These are phyloP conservation scores for Syndactyla subalaris DNA, from an alignment of 2,797 vertebrate species.

Conservation along the genomic window DNA sequence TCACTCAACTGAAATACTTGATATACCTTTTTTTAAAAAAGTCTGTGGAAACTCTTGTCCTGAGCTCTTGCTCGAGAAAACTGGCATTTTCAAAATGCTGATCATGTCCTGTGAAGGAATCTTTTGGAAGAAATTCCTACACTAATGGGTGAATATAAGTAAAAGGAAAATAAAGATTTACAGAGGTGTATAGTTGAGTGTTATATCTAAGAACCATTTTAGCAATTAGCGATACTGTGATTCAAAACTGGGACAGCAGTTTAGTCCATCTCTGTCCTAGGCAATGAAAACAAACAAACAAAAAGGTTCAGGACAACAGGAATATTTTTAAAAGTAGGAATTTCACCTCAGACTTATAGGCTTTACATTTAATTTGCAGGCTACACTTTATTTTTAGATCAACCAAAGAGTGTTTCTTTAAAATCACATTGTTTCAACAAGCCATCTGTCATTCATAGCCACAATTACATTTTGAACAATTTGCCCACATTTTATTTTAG, in stretches of 20 bases:
- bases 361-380: neutral
- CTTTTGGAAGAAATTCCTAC: neutral
- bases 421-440: slow-evolving; percentile 37
- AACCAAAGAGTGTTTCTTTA: neutral
- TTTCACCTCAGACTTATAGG: neutral
- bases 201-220: neutral
- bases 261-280: neutral
- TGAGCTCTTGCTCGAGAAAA: neutral
- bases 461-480: slow-evolving; percentile 25
- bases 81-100: neutral
- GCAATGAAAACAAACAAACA: neutral
- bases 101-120: neutral
- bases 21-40: neutral
- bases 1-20: neutral
- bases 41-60: neutral
- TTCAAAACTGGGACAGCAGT: neutral
- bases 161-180: neutral
- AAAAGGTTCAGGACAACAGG: neutral
- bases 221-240: neutral
- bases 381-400: neutral
- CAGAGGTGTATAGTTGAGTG: neutral
- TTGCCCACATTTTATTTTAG: slow-evolving; percentile 14
- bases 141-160: neutral
- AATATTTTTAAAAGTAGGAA: neutral
- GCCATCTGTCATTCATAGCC: neutral